phyloP scores from a whole-genome alignment of 2,888 invertebrate genomes.

The Ctenicera cuprea region DNA sequence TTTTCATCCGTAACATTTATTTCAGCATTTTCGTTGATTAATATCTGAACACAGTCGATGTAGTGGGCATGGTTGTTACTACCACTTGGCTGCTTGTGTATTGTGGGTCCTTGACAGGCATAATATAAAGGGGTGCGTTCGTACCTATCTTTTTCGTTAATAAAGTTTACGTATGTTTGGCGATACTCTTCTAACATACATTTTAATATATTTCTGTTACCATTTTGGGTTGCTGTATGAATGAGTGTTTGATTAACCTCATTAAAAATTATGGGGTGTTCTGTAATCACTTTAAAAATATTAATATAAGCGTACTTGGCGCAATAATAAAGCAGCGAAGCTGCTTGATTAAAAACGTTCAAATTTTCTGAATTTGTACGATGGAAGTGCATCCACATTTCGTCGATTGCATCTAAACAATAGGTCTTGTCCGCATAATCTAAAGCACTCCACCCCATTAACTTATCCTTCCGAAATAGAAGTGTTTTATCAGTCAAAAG shows the following conservation, averaged over 20 bases:
- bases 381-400: background rate
- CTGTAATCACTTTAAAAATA: background rate
- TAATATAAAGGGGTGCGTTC: background rate
- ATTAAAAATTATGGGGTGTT: background rate
- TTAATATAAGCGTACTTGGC: background rate
- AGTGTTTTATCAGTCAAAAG: background rate
- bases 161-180: background rate
- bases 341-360: background rate
- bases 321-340: background rate
- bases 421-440: background rate
- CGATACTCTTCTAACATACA: background rate
- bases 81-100: background rate
- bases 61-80: background rate
- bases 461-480: background rate
- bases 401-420: background rate
- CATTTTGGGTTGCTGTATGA: background rate
- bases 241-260: background rate
- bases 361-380: background rate
- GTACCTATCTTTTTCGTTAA: background rate
- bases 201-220: background rate
- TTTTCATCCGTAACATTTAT: background rate
- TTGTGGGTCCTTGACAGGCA: background rate
- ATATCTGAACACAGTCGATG: background rate
- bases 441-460: background rate
- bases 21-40: background rate